Evolutionary conservation across 1,140 invertebrate genomes (phyloP), one percentile per base, ranked within the genome.

Genomic region (Tribolium castaneum): DNA sequence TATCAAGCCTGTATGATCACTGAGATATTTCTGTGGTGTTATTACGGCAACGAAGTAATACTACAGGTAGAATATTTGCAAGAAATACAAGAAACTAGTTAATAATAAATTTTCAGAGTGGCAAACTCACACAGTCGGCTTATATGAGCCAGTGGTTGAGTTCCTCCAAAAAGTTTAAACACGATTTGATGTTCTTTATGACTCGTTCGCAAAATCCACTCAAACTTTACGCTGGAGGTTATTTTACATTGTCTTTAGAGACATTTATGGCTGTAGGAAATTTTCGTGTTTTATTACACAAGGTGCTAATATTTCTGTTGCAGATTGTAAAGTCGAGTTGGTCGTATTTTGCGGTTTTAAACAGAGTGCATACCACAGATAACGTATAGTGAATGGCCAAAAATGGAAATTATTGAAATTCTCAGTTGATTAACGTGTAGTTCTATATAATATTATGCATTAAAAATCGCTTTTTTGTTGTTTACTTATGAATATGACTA

Each of bases 1-100:
- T 86, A 85, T 78, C 76, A 83, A 56, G 35, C 19, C 7, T 83
- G 83, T 34, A 83, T 86, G 72, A 72, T 85, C 19, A 62, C 81
- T 4, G 78, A 86, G 79, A 78, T 85, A 62, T 82, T 82, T 74
- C 49, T 84, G 30, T 85, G 62, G 45, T 85, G 84, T 45, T 85
- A 81, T 76, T 82, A 81, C 73, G 85, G 85, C 56, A 85, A 86
- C 56, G 80, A 83, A 76, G 80, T 86, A 49, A 82, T 81, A 6
- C 13, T 81, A 6, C 78, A 84, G 71, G 85, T 86, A 81, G 78
- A 82, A 72, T 81, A 85, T 71, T 70, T 34, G 19, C 12, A 10
- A 22, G 0, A 13, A 39, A 74, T 49, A 25, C 0, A 0, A 9
- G 4, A 66, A 66, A 3, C n/a, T n/a, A 70, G 6, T 39, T n/a